Evolutionary conservation across 2,113 vertebrate species (phyloP).

Genomic region (Nerophis lumbriciformis): DNA sequence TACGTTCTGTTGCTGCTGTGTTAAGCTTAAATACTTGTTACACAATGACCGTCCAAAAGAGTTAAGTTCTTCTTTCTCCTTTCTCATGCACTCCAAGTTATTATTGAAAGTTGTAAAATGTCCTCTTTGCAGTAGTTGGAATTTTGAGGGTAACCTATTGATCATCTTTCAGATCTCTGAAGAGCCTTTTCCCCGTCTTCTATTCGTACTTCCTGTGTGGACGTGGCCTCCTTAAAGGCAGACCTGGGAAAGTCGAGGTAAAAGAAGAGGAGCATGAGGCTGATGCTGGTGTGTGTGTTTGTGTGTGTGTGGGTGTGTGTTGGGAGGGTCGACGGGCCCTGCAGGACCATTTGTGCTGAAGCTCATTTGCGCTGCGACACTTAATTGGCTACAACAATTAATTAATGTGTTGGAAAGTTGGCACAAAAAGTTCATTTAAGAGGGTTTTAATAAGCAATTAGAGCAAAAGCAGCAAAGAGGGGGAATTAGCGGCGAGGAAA

Average conservation of each 20-base stretch:
- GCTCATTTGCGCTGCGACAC: conserved; percentile 98
- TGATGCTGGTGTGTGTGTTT: conserved; percentile 6
- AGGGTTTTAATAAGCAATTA: conserved; percentile 81
- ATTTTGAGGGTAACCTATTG: background rate
- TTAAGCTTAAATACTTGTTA: too few species aligned
- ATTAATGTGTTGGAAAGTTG: conserved; percentile 99
- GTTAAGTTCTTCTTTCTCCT: too few species aligned
- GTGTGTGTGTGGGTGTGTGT: background rate
- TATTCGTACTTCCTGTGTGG: conserved; percentile 2
- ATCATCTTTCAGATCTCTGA: conserved; percentile 15
- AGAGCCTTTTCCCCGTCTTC: conserved; percentile 22
- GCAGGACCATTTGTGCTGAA: conserved; percentile 95
- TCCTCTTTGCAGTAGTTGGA: background rate
- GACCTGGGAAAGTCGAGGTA: conserved; percentile 55
- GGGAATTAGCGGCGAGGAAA: conserved; percentile 63
- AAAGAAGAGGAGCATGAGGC: conserved; percentile 1
- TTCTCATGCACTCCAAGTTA: background rate
- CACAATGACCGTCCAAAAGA: too few species aligned
- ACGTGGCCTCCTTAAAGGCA: conserved; percentile 60
- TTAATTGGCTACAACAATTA: conserved; percentile 99
- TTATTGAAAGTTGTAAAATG: background rate
- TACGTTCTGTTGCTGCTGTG: too few species aligned
- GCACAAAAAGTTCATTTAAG: conserved; percentile 87
- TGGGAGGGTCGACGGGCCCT: conserved; percentile 68
- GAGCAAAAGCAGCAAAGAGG: conserved; percentile 67